Base-by-base conservation (phyloP, 2,113 vertebrate genomes). In the Dendrocopos noguchii region DNA sequence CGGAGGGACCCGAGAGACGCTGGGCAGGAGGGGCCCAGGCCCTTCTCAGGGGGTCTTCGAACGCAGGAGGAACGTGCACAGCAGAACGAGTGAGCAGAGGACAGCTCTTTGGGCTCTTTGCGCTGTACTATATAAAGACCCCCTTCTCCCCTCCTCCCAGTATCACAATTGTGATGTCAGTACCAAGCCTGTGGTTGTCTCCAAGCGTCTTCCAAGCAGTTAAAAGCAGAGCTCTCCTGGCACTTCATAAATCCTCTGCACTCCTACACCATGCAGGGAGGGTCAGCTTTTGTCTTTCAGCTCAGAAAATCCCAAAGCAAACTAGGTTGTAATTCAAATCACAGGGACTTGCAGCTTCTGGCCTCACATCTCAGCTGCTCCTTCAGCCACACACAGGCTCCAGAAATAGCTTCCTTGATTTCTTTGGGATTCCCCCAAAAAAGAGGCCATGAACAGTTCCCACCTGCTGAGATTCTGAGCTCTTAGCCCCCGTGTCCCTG, bases 371-470 rank as follows among this genome's bases (percentile, higher is more conserved):
- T 80, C 64, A 29, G 6, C 52, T 50, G 50, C 28, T 13, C 27
- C 3, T 68, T 78, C 33, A 85, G 28, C 42, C 17, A 7, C 72
- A 12, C 17, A 8, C 70, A 12, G 7, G 29, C 42, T 92, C 64
- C 46, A 10, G 29, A 10, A 46, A 5, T 6, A 70, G 20, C 19
- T 47, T 27, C 3, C 1, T 1, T 29, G 44, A 1, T 36, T 15
- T 55, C 59, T 4, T 1, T 6, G 12, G 24, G 36, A 12, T 39
- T 10, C 27, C 17, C 24, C 29, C 33, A 65, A 25, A 19, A 28
- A 31, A 79, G 39, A n/a, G 5, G 19, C 15, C 31, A 9, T 2
- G 31, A 42, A 12, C 22, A 34, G 9, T 31, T 31, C 83, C 28
- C 29, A 28, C 20, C 61, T 29, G 56, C 8, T 63, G 44, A 55